Evolutionary conservation across 64 coral and sea anemone species (phyloP), one percentile per base, ranked within the genome.

Genomic region (Porites australiensis): DNA sequence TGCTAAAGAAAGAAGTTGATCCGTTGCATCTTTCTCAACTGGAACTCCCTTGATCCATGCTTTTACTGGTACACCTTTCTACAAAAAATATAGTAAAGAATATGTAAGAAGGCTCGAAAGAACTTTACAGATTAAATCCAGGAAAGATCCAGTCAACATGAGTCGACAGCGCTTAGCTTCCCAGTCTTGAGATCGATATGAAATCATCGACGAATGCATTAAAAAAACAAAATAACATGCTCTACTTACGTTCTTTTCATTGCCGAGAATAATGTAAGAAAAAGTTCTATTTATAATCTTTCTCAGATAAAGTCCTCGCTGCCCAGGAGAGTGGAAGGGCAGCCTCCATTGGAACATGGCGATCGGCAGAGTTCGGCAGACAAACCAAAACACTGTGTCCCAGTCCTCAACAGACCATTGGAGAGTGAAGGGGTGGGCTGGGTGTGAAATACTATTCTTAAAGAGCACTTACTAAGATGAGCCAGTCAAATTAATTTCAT

Each of bases 21-120:
- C 72, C 12, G 75, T 44, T 77, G 96, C 96, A 75, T 94, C 92
- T 89, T 81, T 70, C 48, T 98, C 92, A 13, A 98, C 78, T 79
- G 95, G 95, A 75, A 96, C 95, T 89, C 91, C 91, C 62, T 80
- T 79, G 45, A 96, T 58, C 95, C 95, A 96, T 15, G 95, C 95
- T 72, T 96, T 96, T 12, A 96, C 79, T 21, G 95, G 95, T 13
- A 89, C 90, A 67, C 77, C 77, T 44, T 89, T 70, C 95, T 96
- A 18, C 13, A 89, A 58, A 77, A 77, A 27, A 79, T 6, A 82
- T 7, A 82, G 37, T 63, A 50, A 16, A 50, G 10, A 2, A 57
- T 57, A 7, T 12, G 1, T 57, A 9, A 9, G 6, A 57, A 57
- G 54, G 12, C 7, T 3, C 54, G 0, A 37, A 37, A 37, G 27